Base-by-base conservation (phyloP, 2,888 invertebrate species). In the Euplagia quadripunctaria region DNA sequence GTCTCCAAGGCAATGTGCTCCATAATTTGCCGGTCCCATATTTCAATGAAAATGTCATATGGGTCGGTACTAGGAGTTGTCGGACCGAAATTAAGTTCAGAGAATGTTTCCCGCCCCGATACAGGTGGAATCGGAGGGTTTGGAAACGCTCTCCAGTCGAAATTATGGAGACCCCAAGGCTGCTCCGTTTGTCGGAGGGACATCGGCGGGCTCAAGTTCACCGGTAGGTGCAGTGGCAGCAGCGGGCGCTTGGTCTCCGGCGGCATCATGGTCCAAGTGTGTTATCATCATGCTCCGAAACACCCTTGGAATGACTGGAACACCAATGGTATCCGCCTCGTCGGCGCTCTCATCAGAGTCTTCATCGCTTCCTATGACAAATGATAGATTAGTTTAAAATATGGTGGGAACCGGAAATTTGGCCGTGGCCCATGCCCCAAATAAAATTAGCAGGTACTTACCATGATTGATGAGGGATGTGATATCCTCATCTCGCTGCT, bases 1-100 rank as follows among this genome's bases (percentile, higher is more conserved):
- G 85, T 86, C 58, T 84, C 84, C 14, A 41, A 4, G 11, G 64
- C 82, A 49, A 86, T 84, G 73, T 79, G 52, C 74, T 83, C 79
- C 84, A 87, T 86, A 46, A 85, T 72, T 17, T 76, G 43, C 12
- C 72, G 75, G 81, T 85, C 78, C 86, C 85, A 86, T 71, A 85
- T 86, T 12, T 61, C 72, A 75, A 73, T 58, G 64, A 82, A 85
- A 55, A 75, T 68, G 20, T 78, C 77, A 75, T 83, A 82, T 5
- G 82, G 84, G 43, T 80, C 75, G 66, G 6, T 72, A 17, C 41
- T 41, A 17, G 75, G 75, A 77, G 69, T 51, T 49, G 82, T 82
- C 8, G 83, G 82, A 73, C 82, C 83, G 17, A 71, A 71, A 68
- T 81, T 80, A 31, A 0, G 75, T 9, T 73, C 14, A 55, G 76